Evolutionary conservation across 2,797 vertebrate genomes (phyloP).

Genomic region (Typhlichthys subterraneus): DNA sequence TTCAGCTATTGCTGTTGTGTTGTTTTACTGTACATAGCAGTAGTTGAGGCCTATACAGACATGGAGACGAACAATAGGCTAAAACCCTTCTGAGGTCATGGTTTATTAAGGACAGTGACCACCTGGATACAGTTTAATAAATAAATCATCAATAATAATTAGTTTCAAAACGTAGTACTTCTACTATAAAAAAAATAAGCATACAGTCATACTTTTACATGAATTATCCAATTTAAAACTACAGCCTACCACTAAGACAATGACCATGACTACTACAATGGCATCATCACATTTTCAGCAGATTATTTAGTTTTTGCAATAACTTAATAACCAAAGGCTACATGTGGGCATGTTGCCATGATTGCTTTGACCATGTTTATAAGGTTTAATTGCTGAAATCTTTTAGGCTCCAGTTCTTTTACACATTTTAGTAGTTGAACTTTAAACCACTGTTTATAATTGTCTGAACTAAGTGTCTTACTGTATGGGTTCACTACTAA

Average conservation of each 20-base stretch:
- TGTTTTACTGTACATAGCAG: conserved; percentile 27
- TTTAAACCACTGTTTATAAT: conserved; percentile 18
- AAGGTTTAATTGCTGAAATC: not conserved
- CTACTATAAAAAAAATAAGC: conserved; percentile 46
- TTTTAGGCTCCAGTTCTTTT: conserved; percentile 14
- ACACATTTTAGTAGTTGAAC: conserved; percentile 25
- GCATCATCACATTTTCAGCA: conserved; percentile 16
- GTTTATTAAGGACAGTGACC: conserved; percentile 6
- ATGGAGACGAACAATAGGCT: conserved; percentile 19
- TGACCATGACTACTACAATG: conserved; percentile 34
- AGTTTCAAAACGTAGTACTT: conserved; percentile 19
- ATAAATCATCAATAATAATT: not conserved
- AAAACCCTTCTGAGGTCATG: conserved; percentile 2
- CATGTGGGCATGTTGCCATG: conserved; percentile 40
- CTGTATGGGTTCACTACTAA: conserved; percentile 44
- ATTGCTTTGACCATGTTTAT: not conserved
- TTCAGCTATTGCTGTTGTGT: conserved; percentile 7
- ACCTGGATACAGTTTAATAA: not conserved
- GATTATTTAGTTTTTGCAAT: conserved; percentile 16
- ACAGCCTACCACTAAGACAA: conserved; percentile 16
- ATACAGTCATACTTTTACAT: conserved; percentile 34
- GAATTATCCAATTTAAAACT: conserved; percentile 60
- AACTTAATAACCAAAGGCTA: conserved; percentile 15
- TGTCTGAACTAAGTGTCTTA: conserved; percentile 19
- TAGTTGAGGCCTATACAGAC: conserved; percentile 25